Conservation (phyloP, 2,113 vertebrate genomes). For the Pandion haliaetus region DNA sequence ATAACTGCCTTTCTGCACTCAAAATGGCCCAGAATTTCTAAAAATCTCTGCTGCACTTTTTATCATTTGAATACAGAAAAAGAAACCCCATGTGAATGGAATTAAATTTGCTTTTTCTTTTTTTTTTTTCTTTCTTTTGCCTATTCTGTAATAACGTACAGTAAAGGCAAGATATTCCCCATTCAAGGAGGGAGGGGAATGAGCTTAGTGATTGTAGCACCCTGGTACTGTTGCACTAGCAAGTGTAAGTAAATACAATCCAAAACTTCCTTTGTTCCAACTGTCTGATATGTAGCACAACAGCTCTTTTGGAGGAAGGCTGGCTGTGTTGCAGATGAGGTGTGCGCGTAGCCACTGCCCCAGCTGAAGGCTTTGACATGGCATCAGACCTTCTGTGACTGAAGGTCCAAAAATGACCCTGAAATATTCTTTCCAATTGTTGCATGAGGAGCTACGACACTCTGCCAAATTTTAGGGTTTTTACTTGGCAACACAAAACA, state of each 20-base stretch:
- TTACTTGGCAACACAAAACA: background rate
- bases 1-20: background rate
- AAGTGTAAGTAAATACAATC: background rate
- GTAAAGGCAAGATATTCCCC: background rate
- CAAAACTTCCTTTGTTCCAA: background rate
- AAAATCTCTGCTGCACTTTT: background rate
- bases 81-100: background rate
- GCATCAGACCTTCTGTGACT: background rate
- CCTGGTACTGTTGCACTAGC: background rate
- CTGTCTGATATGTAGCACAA: background rate
- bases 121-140: background rate
- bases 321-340: background rate
- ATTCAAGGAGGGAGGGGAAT: background rate
- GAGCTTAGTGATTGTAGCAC: background rate
- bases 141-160: rapidly evolving
- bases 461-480: background rate
- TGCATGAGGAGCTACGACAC: background rate
- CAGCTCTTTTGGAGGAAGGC: background rate
- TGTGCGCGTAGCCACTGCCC: rapidly evolving
- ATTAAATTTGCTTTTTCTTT: rapidly evolving
- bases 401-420: background rate
- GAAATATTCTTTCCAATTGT: background rate
- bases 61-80: background rate
- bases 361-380: background rate
- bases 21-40: background rate